Percentiles rank a stretch among this genome's conserved stretches.
phyloP scores from a whole-genome alignment of 2,888 invertebrate genomes.

The Neocrepidodera transversa region DNA sequence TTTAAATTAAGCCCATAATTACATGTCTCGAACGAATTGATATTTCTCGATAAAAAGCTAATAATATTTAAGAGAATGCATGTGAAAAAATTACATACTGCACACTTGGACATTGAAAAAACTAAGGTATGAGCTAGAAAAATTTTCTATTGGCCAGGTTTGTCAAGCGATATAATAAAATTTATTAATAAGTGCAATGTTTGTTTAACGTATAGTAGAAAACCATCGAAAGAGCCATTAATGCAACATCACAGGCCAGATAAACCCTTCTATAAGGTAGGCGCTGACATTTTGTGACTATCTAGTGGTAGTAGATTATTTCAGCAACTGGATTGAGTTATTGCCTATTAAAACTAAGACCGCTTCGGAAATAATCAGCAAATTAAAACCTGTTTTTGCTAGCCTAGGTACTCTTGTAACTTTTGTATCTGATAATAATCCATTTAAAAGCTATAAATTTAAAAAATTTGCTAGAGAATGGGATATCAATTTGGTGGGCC shows the following conservation, averaged over 20 bases:
- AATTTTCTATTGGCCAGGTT: too few species aligned
- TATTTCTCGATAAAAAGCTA: conserved; percentile 29
- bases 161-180: conserved; percentile 46
- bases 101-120: conserved; percentile 50
- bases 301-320: conserved; percentile 37
- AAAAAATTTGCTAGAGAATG: conserved; percentile 37
- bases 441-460: conserved; percentile 38
- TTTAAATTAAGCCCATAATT: not conserved
- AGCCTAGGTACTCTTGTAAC: conserved; percentile 35
- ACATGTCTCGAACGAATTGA: conserved; percentile 3
- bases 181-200: conserved; percentile 21
- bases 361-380: conserved; percentile 15
- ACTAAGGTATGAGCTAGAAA: conserved; percentile 45
- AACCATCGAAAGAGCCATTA: too few species aligned
- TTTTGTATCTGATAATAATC: conserved; percentile 39
- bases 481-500: conserved; percentile 33
- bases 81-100: conserved; percentile 46
- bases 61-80: conserved; percentile 37
- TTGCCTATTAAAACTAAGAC: conserved; percentile 10
- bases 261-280: conserved; percentile 37
- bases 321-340: conserved; percentile 30
- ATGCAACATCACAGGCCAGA: too few species aligned
- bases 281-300: conserved; percentile 33
- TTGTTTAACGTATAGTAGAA: conserved; percentile 26
- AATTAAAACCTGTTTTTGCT: conserved; percentile 9